Evolutionary conservation across 64 coral and sea anemone genomes (phyloP).

Genomic region (Cladopsammia gracilis): DNA sequence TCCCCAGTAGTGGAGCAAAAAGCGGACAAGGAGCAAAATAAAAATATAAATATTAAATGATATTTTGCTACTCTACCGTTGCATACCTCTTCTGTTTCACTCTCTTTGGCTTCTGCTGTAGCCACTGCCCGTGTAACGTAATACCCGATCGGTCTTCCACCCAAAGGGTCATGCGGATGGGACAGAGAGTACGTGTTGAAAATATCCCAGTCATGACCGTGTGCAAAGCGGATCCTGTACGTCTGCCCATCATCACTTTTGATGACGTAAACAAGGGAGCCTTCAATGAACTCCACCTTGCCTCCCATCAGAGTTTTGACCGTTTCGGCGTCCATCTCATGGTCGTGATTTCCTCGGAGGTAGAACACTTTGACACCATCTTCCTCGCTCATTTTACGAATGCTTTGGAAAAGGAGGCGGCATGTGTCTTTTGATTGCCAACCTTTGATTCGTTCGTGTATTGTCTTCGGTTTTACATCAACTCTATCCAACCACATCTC

Average conservation of each 20-base stretch:
- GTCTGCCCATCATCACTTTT: background rate
- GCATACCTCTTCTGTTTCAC: conserved; percentile 16
- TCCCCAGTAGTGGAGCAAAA: too few species aligned
- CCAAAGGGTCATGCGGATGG: background rate
- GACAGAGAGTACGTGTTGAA: conserved; percentile 34
- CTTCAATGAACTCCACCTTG: conserved; percentile 38
- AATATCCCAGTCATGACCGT: conserved; percentile 60
- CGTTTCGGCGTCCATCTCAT: background rate
- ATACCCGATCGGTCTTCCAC: conserved; percentile 17
- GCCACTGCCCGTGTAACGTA: conserved; percentile 59
- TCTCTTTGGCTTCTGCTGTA: background rate
- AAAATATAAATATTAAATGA: too few species aligned
- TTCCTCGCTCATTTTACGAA: conserved; percentile 9
- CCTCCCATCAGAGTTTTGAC: conserved; percentile 20
- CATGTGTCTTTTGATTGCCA: background rate
- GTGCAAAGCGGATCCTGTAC: conserved; percentile 48
- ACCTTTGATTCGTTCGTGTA: background rate
- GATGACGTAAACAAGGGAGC: conserved; percentile 37
- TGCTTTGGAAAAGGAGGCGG: background rate
- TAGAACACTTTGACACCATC: conserved; percentile 47
- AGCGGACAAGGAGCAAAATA: too few species aligned
- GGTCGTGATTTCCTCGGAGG: conserved; percentile 50
- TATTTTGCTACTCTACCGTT: too few species aligned
- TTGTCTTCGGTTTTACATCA: background rate
- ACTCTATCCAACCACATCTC: conserved; percentile 28